Evolutionary conservation across 2,113 vertebrate species (phyloP).

Genomic region (Desmodus rotundus): DNA sequence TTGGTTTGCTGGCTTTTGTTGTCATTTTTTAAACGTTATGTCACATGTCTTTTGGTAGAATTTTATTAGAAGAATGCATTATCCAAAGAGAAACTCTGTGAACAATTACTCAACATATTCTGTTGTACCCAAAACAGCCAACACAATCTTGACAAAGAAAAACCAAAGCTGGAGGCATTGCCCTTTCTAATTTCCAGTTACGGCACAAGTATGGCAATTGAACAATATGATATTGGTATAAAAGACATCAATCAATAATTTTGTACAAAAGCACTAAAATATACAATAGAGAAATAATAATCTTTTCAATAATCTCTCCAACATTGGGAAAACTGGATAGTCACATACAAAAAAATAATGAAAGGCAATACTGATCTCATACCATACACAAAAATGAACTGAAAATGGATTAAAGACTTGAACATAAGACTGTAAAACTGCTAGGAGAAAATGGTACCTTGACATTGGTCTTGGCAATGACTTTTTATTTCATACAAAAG

Average conservation of each 20-base stretch:
- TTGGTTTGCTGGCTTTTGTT: neutral
- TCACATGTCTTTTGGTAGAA: neutral
- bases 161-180: neutral
- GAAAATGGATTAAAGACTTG: neutral
- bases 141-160: neutral
- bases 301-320: neutral
- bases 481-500: neutral
- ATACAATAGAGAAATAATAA: neutral
- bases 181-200: neutral
- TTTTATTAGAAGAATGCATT: neutral
- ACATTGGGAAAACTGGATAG: neutral
- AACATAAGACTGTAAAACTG: neutral
- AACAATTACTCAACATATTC: neutral
- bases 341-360: neutral
- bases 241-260: neutral
- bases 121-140: neutral
- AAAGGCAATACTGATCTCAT: neutral
- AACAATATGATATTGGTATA: neutral
- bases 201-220: neutral
- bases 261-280: neutral
- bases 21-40: neutral
- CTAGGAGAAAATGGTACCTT: neutral
- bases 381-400: neutral
- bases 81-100: neutral
- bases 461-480: neutral